Percentiles rank a stretch among this genome's conserved stretches.
Conservation (phyloP, 2,888 invertebrate genomes). For the Drosophila putrida region DNA sequence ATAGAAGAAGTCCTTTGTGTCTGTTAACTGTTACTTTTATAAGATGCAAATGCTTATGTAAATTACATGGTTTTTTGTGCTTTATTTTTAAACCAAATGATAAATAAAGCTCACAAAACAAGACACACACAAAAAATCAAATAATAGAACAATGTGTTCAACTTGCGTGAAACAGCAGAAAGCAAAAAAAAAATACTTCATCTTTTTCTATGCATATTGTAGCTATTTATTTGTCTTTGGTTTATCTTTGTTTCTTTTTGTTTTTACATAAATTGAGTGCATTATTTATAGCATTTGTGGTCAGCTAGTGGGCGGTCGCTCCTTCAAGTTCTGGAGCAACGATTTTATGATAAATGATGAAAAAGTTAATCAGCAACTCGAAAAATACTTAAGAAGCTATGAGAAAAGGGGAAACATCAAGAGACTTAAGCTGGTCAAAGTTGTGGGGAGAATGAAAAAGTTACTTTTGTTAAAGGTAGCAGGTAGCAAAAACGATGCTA, state of each 20-base stretch:
- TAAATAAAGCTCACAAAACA: constrained; percentile 33
- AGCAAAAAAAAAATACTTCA: constrained; percentile 34
- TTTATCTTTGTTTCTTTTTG: constrained; percentile 29
- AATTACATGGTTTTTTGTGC: constrained; percentile 46
- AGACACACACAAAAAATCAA: constrained; percentile 1
- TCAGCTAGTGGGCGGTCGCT: constrained; percentile 29
- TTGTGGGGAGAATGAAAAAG: constrained; percentile 20
- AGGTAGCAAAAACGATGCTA: constrained; percentile 39
- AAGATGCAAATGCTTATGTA: constrained; percentile 50
- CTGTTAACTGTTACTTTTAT: neutral
- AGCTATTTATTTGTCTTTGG: constrained; percentile 15
- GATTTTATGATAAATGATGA: constrained; percentile 73
- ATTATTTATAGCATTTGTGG: constrained; percentile 67
- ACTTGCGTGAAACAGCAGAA: constrained; percentile 28
- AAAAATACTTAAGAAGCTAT: constrained; percentile 18
- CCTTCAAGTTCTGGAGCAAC: constrained; percentile 38
- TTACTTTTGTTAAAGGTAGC: constrained; percentile 20
- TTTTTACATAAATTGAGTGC: constrained; percentile 49
- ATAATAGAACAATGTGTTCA: constrained; percentile 25
- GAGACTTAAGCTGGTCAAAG: constrained; percentile 3
- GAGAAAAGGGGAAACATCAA: constrained; percentile 10
- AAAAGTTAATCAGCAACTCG: constrained; percentile 63
- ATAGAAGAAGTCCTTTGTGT: neutral
- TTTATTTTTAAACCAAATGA: constrained; percentile 30
- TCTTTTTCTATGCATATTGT: constrained; percentile 34